Evolutionary conservation across 2,797 vertebrate genomes (phyloP), one percentile per base, ranked within the genome.

Genomic region (Tolypeutes matacus): DNA sequence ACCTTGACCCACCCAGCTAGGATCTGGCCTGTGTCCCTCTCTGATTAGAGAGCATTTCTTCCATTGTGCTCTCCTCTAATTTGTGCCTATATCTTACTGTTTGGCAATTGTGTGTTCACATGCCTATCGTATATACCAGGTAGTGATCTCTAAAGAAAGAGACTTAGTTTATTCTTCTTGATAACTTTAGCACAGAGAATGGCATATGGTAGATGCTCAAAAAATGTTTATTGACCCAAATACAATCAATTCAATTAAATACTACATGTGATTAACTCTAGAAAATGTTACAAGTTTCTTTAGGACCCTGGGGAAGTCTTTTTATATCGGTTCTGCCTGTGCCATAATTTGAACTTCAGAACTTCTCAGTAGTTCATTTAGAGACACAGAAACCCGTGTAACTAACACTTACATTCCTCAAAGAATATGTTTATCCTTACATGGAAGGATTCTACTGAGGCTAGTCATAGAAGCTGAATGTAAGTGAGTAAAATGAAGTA

Each of bases 161-260:
- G 1, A 42, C 11, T 81, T 6, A n/a, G 3, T 80, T 92, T 58
- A 78, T 27, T 70, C 42, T n/a, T 64, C 14, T 78, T 83, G 31
- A 4, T 89, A 39, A 62, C 31, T 70, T 92, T 78, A 75, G 21
- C 31, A 67, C 11, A 86, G 20, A 15, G 12, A 64, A 21, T 64
- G 42, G 53, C 6, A 86, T 2, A 34, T 27, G 21, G 9, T 7
- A 78, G 62, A 62, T 56, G 3, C 14, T 62, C 34, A 51, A 56
- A 46, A 89, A 78, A 91, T 81, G 29, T 76, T 83, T 80, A 51
- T 60, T 62, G 23, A 72, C n/a, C 73, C n/a, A 73, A 69, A 65
- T 36, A 14, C 9, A 72, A n/a, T 76, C 31, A 49, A 18, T 3
- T 72, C 12, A 91, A 95, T 62, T 92, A n/a, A 91, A 65, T 76